Evolutionary conservation across 2,888 invertebrate species (phyloP), one percentile per base, ranked within the genome.

Genomic region (Lobophora halterata): DNA sequence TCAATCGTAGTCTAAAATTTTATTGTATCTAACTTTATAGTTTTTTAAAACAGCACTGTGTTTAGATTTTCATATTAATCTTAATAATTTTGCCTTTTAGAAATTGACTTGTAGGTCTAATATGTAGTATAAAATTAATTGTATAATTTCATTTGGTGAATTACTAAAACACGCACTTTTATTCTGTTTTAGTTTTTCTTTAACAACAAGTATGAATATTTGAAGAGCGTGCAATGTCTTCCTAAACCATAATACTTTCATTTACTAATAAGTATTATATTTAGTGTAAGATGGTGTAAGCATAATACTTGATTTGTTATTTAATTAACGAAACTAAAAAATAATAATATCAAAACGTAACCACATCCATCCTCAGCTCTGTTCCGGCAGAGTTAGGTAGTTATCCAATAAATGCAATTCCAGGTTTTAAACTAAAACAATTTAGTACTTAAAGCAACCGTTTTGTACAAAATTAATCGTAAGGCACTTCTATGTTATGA

Each of bases 401-500:
- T 70, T 59, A 61, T 37, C n/a, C 18, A 67, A 73, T 85, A 86
- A 86, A 85, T 83, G 83, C 85, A 81, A 70, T 73, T 74, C 73
- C 75, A 79, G 75, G 76, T 73, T 71, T 67, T 59, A 47, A 49
- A 65, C 60, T 65, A 61, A 61, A 70, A 62, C 58, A 53, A 68
- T 73, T 63, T 50, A 63, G 66, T 64, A 62, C 67, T 64, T 58
- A 67, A 69, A 70, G 71, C 48, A 67, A n/a, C n/a, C n/a, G n/a
- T 67, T 42, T 45, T 24, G 26, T 79, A 73, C 65, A 78, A 78
- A 85, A 85, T 76, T 81, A 81, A 79, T 78, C 63, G 79, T 87
- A 87, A 87, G 87, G 87, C 87, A 87, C 87, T 86, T 86, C 81
- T 85, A 82, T 83, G 36, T 70, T 79, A 77, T 76, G 79, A 79